phyloP scores from a whole-genome alignment of 2,888 invertebrate genomes.

The Piscicola geometra region DNA sequence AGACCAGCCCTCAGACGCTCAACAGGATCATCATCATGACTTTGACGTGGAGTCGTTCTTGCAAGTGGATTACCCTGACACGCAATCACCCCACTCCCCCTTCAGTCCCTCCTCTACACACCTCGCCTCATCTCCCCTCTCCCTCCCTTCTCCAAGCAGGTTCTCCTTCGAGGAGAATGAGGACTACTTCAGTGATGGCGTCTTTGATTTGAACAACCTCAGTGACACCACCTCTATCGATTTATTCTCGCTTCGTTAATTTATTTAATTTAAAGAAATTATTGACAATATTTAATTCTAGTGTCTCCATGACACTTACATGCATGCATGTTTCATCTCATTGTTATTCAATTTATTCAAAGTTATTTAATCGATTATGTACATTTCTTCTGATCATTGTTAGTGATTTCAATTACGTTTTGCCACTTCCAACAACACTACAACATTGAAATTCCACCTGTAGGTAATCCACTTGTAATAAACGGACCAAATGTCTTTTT shows the following conservation, averaged over 20 bases:
- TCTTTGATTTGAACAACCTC: not conserved
- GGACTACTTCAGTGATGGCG: not conserved
- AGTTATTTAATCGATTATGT: no score
- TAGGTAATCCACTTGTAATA: slow-evolving; percentile 8
- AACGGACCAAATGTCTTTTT: not conserved
- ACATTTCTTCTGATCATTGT: no score
- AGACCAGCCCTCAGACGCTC: not conserved
- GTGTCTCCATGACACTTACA: no score
- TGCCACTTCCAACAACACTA: no score
- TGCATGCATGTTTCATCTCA: no score
- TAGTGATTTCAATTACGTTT: no score
- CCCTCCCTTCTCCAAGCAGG: not conserved
- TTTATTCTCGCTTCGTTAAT: not conserved
- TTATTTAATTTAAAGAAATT: not conserved
- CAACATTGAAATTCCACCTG: no score
- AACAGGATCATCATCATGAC: not conserved
- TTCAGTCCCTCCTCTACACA: not conserved
- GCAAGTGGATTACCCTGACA: slow-evolving; percentile 1
- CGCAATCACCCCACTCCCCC: not conserved
- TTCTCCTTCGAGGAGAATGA: slow-evolving; percentile 1
- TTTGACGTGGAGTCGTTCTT: slow-evolving; percentile 19
- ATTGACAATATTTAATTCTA: no score
- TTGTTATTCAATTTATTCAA: no score
- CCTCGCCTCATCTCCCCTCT: not conserved
- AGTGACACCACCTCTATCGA: not conserved